These are phyloP conservation scores for Ormyrus rosae DNA, from an alignment of 2,888 invertebrate genomes.

Conservation along the genomic window DNA sequence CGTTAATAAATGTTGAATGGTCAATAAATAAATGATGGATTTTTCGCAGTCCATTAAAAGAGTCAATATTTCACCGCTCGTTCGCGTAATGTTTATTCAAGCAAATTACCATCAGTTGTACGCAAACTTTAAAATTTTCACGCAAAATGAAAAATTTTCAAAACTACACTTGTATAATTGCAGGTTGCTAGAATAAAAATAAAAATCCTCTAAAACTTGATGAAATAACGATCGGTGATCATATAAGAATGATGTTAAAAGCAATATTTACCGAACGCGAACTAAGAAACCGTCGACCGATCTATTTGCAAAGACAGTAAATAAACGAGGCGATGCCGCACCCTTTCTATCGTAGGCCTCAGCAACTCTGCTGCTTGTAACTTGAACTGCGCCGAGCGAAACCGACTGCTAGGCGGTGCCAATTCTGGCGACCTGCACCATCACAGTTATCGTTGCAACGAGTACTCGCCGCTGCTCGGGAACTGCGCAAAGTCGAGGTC, in stretches of 20 bases:
- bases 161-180: constrained; percentile 5
- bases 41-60: too few species aligned
- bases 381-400: constrained; percentile 18
- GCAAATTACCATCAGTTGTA: too few species aligned
- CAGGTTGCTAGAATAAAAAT: constrained; percentile 17
- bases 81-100: too few species aligned
- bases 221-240: background rate
- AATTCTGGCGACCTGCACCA: background rate
- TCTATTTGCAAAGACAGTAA: background rate
- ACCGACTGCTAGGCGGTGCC: constrained; percentile 4
- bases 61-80: too few species aligned
- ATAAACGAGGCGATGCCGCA: constrained; percentile 10
- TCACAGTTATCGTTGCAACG: constrained; percentile 17
- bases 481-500: background rate
- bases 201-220: constrained; percentile 2
- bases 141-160: too few species aligned
- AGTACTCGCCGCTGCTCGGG: constrained; percentile 43
- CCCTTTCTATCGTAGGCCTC: background rate
- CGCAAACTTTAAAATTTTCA: too few species aligned
- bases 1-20: too few species aligned
- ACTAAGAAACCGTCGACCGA: background rate
- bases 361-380: too few species aligned
- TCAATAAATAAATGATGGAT: too few species aligned
- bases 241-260: constrained; percentile 2
- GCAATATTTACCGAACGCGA: background rate